Evolutionary conservation across 2,888 invertebrate species (phyloP).

Genomic region (Rosalia funebris): DNA sequence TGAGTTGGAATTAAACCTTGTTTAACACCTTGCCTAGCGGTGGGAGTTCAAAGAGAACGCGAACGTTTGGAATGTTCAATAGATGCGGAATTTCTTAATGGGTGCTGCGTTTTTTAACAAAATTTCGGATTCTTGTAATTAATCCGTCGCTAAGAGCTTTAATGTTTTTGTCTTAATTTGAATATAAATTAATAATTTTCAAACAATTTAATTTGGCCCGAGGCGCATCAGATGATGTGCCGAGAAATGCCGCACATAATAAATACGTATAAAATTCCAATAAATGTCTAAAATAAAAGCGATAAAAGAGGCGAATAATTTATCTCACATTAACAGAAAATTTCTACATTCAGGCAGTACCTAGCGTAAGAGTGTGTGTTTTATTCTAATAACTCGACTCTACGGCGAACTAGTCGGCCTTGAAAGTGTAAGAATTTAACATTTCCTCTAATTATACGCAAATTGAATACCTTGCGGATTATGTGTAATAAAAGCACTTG

Average conservation of each 20-base stretch:
- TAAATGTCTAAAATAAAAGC: conserved; percentile 4
- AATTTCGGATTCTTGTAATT: background rate
- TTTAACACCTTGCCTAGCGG: background rate
- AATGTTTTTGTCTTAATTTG: conserved; percentile 1
- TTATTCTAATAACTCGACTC: conserved; percentile 31
- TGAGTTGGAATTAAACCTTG: background rate
- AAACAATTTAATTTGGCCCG: conserved; percentile 7
- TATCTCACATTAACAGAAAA: background rate
- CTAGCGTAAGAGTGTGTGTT: conserved; percentile 5
- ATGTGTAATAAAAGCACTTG: conserved; percentile 1
- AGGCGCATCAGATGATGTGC: background rate
- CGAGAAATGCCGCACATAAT: too few relatives aligned
- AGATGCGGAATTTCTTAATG: background rate
- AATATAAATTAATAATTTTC: conserved; percentile 3
- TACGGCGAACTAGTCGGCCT: conserved; percentile 34
- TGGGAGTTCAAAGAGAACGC: background rate
- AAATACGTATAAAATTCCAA: conserved; percentile 1
- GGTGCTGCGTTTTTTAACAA: background rate
- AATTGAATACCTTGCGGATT: conserved; percentile 3
- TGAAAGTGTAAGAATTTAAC: conserved; percentile 31
- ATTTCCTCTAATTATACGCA: conserved; percentile 33
- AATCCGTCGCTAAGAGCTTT: background rate
- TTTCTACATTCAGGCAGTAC: background rate
- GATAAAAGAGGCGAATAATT: conserved; percentile 2
- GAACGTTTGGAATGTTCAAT: background rate